Percentiles rank a stretch among this genome's conserved stretches.
Conservation (phyloP, 2,797 vertebrate species). For the Sciaenops ocellatus region DNA sequence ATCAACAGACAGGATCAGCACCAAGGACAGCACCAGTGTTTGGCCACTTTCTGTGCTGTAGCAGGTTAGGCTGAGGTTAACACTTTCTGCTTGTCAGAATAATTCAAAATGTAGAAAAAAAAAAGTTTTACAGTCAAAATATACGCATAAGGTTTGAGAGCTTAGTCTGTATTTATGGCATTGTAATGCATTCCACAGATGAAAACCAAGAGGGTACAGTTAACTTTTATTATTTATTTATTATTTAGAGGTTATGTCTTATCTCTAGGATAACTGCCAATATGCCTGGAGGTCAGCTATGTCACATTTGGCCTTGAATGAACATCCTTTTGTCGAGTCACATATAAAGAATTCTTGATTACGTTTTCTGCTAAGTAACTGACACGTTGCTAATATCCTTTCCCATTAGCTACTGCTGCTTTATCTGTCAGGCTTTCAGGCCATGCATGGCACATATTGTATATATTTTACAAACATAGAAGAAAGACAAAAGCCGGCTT, state of each 20-base stretch:
- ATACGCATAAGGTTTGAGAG: too few species aligned
- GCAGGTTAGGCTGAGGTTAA: not conserved
- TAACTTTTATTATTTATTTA: not conserved
- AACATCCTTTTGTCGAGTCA: not conserved
- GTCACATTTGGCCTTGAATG: not conserved
- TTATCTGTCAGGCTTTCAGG: not conserved
- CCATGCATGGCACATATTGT: not conserved
- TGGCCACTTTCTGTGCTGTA: not conserved
- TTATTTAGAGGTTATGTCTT: not conserved
- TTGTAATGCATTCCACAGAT: not conserved
- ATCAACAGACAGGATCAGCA: constrained; percentile 45
- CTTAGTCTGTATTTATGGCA: not conserved
- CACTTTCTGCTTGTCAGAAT: not conserved
- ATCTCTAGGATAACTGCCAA: not conserved
- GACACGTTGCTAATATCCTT: not conserved
- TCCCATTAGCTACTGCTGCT: not conserved
- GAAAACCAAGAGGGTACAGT: not conserved
- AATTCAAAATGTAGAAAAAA: not conserved
- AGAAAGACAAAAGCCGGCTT: not conserved
- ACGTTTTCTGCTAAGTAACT: not conserved
- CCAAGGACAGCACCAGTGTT: constrained; percentile 55
- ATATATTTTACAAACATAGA: not conserved
- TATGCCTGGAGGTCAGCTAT: not conserved
- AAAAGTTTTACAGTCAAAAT: not conserved
- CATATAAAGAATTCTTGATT: not conserved